phyloP scores from a whole-genome alignment of 2,888 invertebrate species.

The Lysandra coridon region DNA sequence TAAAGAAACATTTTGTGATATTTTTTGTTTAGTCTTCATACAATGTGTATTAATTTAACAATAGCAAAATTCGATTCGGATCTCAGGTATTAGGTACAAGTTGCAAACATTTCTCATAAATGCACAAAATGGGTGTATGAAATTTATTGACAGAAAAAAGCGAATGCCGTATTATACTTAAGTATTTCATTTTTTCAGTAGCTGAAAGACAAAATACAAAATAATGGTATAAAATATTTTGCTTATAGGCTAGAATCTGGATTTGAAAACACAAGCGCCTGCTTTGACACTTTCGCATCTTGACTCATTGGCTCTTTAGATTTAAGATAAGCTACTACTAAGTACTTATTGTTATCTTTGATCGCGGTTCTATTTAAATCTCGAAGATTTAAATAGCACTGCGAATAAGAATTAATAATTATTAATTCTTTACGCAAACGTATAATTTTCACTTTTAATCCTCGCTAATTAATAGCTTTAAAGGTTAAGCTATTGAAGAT shows the following conservation, averaged over 20 bases:
- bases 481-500: no score
- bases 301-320: not conserved
- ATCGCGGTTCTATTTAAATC: not conserved
- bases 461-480: no score
- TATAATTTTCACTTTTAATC: no score
- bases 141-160: no score
- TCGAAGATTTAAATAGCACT: not conserved
- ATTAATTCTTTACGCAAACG: not conserved
- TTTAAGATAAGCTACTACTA: not conserved
- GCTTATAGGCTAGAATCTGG: not conserved
- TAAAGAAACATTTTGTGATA: not conserved
- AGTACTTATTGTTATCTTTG: not conserved
- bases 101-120: no score
- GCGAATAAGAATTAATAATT: no score
- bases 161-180: no score
- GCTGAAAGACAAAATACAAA: no score
- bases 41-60: conserved; percentile 20
- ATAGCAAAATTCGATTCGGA: not conserved
- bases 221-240: no score
- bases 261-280: not conserved
- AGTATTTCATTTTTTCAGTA: no score
- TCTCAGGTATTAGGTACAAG: not conserved
- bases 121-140: no score
- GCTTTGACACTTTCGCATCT: not conserved
- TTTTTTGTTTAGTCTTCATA: conserved; percentile 11